These are phyloP conservation scores for Ammospiza caudacuta DNA, from an alignment of 2,113 vertebrate species.

Conservation along the genomic window DNA sequence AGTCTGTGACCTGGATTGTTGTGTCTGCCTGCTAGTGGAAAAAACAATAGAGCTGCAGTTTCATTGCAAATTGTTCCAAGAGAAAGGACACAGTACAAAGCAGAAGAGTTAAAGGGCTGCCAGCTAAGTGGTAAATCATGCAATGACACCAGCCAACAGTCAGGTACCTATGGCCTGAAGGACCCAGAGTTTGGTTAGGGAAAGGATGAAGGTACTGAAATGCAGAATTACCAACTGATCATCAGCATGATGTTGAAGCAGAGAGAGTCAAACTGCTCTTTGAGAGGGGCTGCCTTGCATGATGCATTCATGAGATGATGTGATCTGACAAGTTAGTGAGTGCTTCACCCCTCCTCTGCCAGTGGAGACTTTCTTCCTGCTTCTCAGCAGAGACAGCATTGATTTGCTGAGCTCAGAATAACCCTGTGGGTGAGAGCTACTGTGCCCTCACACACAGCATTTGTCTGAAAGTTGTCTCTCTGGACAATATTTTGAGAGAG, in stretches of 20 bases:
- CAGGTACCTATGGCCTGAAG: neutral
- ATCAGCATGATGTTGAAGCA: neutral
- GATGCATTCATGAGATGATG: neutral
- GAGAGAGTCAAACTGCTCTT: neutral
- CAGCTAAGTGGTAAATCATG: neutral
- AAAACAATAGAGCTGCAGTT: neutral
- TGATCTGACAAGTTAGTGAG: neutral
- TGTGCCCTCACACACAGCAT: neutral
- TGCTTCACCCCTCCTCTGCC: neutral
- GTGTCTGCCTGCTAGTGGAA: neutral
- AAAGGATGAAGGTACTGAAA: neutral
- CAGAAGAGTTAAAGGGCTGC: neutral
- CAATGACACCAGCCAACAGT: neutral
- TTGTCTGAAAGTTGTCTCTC: neutral
- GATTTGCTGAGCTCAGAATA: conserved; percentile 28
- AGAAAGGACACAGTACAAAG: neutral
- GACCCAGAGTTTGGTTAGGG: neutral
- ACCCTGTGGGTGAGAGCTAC: neutral
- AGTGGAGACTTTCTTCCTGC: neutral
- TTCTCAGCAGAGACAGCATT: neutral
- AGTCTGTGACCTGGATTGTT: neutral
- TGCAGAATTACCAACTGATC: neutral
- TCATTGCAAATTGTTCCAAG: neutral
- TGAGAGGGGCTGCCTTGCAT: neutral
- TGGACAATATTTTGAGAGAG: neutral